A percentile compares a stretch with the other conserved stretches of the same genome.
phyloP scores from a whole-genome alignment of 2,888 invertebrate genomes.

The Eupithecia exiguata region DNA sequence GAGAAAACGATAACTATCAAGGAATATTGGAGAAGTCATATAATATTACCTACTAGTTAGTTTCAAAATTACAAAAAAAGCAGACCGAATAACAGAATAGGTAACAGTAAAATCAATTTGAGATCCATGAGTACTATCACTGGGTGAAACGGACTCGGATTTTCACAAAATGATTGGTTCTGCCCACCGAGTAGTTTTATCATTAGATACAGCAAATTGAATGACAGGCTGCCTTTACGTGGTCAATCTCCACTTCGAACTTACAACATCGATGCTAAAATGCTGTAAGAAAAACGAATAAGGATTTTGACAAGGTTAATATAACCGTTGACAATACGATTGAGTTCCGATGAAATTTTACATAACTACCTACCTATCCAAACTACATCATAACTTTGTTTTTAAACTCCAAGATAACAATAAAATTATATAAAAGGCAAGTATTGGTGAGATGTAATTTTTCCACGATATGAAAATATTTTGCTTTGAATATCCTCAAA shows the following conservation, averaged over 20 bases:
- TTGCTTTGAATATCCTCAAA: background rate
- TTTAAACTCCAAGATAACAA: background rate
- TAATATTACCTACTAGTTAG: background rate
- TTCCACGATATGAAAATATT: background rate
- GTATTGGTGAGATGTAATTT: background rate
- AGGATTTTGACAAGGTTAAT: background rate
- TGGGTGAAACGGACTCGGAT: conserved; percentile 28
- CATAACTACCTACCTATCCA: background rate
- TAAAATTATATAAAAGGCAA: background rate
- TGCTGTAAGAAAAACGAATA: background rate
- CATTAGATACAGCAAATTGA: conserved; percentile 32
- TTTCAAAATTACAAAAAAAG: conserved; percentile 2
- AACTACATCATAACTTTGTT: too few species aligned
- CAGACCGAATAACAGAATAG: conserved; percentile 15
- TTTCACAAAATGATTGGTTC: conserved; percentile 35
- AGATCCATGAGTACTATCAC: conserved; percentile 20
- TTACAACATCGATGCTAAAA: background rate
- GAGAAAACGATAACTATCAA: too few species aligned
- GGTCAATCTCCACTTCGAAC: conserved; percentile 19
- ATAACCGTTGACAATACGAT: background rate
- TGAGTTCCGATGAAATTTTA: background rate
- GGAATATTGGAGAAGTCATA: background rate
- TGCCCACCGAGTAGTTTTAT: conserved; percentile 28
- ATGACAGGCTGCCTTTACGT: conserved; percentile 16
- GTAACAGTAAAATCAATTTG: conserved; percentile 29